A percentile compares a stretch with the other conserved stretches of the same genome.
These are phyloP conservation scores for Nymphicus hollandicus DNA, from an alignment of 2,113 vertebrate genomes.

Conservation along the genomic window DNA sequence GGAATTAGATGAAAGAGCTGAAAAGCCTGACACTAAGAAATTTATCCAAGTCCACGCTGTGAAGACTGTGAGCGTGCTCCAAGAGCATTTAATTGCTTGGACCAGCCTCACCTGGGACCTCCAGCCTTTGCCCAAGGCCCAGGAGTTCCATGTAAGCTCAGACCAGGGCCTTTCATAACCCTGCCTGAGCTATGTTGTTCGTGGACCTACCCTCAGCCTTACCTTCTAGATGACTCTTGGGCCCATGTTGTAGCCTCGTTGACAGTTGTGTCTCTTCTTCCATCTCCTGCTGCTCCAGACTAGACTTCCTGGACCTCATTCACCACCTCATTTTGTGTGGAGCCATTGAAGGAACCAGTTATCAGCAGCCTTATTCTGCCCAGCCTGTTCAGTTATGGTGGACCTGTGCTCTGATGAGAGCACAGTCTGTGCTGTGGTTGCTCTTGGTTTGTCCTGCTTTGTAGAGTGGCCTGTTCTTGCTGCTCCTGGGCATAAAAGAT, in stretches of 20 bases:
- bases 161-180: background rate
- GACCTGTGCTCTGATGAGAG: background rate
- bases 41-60: background rate
- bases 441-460: background rate
- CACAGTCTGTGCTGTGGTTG: background rate
- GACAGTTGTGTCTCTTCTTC: background rate
- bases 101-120: background rate
- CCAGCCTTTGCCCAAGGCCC: background rate
- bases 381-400: background rate
- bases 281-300: background rate
- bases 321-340: rapidly evolving
- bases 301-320: background rate
- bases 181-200: background rate
- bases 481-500: background rate
- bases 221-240: background rate
- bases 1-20: background rate
- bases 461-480: background rate
- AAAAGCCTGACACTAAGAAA: background rate
- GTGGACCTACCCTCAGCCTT: background rate
- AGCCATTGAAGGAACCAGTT: background rate
- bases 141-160: background rate
- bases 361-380: background rate
- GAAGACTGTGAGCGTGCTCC: background rate
- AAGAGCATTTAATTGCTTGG: background rate
- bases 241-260: background rate